Percentiles rank a stretch among this genome's conserved stretches.
phyloP scores from a whole-genome alignment of 2,113 vertebrate genomes.

The Sitta europaea region DNA sequence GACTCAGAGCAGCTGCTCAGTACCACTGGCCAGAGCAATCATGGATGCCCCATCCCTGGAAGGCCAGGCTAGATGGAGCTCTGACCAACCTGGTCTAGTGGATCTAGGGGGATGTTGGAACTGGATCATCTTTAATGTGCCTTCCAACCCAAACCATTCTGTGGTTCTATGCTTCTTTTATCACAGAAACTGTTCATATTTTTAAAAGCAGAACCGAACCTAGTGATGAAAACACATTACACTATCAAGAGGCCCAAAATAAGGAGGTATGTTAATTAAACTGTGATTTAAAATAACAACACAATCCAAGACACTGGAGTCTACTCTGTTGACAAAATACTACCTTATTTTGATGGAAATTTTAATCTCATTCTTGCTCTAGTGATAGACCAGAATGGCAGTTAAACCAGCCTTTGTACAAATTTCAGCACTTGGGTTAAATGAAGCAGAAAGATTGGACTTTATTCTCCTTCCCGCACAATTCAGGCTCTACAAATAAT shows the following conservation, averaged over 20 bases:
- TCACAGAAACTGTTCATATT: rapidly evolving
- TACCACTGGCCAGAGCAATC: background rate
- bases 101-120: background rate
- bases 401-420: background rate
- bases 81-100: background rate
- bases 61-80: background rate
- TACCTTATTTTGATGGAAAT: background rate
- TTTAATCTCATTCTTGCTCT: background rate
- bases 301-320: background rate
- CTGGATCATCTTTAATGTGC: background rate
- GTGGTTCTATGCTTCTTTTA: background rate
- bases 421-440: background rate
- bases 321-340: background rate
- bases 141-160: background rate
- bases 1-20: background rate
- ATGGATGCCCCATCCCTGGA: background rate
- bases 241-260: background rate
- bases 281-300: background rate
- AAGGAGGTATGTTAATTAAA: background rate
- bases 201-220: background rate
- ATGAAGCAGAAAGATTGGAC: slow-evolving; percentile 16
- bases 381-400: background rate
- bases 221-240: background rate
- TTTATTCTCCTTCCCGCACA: slow-evolving; percentile 27
- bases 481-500: slow-evolving; percentile 14